These are phyloP conservation scores for Diaperis boleti DNA, from an alignment of 2,888 invertebrate genomes.

Conservation along the genomic window DNA sequence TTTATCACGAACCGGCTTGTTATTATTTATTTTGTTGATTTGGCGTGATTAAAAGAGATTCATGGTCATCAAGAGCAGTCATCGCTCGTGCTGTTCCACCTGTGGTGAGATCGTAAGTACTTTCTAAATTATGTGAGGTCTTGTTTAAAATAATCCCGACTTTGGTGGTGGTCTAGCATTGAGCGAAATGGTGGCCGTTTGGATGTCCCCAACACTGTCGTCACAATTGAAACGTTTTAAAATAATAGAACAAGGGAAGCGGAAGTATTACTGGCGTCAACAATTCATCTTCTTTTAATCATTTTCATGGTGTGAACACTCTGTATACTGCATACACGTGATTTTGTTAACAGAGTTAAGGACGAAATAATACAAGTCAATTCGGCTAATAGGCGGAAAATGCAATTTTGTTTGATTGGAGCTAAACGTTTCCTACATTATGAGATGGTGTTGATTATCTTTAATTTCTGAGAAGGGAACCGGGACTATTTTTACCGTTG, in stretches of 20 bases:
- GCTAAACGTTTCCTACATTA: constrained; percentile 52
- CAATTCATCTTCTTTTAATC: background rate
- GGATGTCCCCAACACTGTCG: no score
- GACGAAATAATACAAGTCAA: constrained; percentile 46
- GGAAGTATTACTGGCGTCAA: background rate
- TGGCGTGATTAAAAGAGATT: constrained; percentile 14
- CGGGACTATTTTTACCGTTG: constrained; percentile 9
- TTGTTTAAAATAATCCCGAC: background rate
- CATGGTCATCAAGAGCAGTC: constrained; percentile 4
- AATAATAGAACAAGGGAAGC: background rate
- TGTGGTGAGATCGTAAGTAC: constrained; percentile 12
- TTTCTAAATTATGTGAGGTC: constrained; percentile 8
- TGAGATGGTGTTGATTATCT: constrained; percentile 48
- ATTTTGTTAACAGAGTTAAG: constrained; percentile 25
- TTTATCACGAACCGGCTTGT: constrained; percentile 6
- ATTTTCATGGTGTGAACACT: background rate
- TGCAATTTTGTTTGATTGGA: constrained; percentile 50
- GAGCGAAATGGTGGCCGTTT: no score
- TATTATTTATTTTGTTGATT: constrained; percentile 13
- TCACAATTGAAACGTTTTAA: background rate
- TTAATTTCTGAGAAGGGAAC: constrained; percentile 38
- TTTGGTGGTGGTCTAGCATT: no score
- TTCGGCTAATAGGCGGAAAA: constrained; percentile 49
- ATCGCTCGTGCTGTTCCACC: constrained; percentile 8
- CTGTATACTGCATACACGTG: background rate